phyloP scores from a whole-genome alignment of 2,888 invertebrate genomes.

The Campaea margaritaria region DNA sequence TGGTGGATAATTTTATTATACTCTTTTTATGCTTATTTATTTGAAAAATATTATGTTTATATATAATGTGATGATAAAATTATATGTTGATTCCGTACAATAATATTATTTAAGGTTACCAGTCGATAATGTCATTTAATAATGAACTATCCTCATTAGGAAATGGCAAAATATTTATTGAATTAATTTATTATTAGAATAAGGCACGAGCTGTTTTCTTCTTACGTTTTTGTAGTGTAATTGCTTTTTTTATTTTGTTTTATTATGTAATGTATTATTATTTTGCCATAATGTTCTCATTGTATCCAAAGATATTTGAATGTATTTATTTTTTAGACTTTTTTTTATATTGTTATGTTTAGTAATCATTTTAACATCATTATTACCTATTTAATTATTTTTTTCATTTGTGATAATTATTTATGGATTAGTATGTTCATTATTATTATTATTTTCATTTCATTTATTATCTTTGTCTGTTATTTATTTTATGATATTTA shows the following conservation, averaged over 20 bases:
- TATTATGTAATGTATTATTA: neutral
- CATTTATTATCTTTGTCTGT: too few species aligned
- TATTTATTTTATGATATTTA: too few species aligned
- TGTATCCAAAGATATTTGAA: neutral
- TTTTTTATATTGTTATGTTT: neutral
- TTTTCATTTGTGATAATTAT: too few species aligned
- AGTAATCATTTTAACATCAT: constrained; percentile 3
- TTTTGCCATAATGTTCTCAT: neutral
- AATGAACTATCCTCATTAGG: too few species aligned
- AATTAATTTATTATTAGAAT: constrained; percentile 53
- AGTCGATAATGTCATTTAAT: constrained; percentile 9
- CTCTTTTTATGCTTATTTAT: neutral
- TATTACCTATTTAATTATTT: constrained; percentile 6
- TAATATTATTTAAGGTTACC: constrained; percentile 3
- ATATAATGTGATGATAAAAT: neutral
- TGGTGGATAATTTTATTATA: neutral
- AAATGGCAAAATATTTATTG: constrained; percentile 28
- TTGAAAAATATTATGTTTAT: neutral
- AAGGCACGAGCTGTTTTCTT: constrained; percentile 30
- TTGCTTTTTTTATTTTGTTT: neutral
- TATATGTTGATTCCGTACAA: constrained; percentile 5
- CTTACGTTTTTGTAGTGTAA: neutral
- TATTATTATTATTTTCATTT: too few species aligned
- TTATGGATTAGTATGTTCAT: too few species aligned
- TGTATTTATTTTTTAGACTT: neutral